Conservation (phyloP, 2,888 invertebrate genomes). For the Rhodophaea formosa region DNA sequence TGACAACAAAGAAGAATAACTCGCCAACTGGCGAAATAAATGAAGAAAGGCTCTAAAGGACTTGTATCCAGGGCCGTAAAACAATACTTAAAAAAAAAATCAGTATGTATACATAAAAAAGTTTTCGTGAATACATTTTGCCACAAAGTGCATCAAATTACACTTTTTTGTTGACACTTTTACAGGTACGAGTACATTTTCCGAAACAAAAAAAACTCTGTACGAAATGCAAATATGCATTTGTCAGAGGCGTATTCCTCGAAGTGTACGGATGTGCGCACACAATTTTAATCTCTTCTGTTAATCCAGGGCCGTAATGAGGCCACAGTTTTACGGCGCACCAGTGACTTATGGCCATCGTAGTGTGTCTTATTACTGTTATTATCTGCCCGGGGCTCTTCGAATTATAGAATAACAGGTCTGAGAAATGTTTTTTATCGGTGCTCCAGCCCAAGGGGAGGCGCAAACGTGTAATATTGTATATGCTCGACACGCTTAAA, state of each 20-base stretch:
- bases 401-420: conserved; percentile 58
- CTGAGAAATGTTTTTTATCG: conserved; percentile 39
- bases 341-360: conserved; percentile 61
- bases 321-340: conserved; percentile 30
- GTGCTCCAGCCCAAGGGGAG: conserved; percentile 40
- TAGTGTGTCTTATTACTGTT: conserved; percentile 64
- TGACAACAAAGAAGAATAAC: too few relatives aligned
- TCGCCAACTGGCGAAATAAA: too few relatives aligned
- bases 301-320: conserved; percentile 40
- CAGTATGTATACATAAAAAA: too few relatives aligned
- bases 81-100: too few relatives aligned
- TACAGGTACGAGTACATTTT: neutral
- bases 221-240: conserved; percentile 2
- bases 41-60: too few relatives aligned
- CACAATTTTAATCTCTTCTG: conserved; percentile 32
- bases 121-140: too few relatives aligned
- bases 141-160: neutral
- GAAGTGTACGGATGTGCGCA: conserved; percentile 11
- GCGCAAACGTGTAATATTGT: conserved; percentile 29
- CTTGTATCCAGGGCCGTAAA: too few relatives aligned
- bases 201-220: neutral
- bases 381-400: conserved; percentile 58
- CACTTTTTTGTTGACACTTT: neutral
- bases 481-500: conserved; percentile 22
- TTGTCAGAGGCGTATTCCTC: conserved; percentile 1